These are phyloP conservation scores for Labrus mixtus DNA, from an alignment of 2,113 vertebrate species.

Conservation along the genomic window DNA sequence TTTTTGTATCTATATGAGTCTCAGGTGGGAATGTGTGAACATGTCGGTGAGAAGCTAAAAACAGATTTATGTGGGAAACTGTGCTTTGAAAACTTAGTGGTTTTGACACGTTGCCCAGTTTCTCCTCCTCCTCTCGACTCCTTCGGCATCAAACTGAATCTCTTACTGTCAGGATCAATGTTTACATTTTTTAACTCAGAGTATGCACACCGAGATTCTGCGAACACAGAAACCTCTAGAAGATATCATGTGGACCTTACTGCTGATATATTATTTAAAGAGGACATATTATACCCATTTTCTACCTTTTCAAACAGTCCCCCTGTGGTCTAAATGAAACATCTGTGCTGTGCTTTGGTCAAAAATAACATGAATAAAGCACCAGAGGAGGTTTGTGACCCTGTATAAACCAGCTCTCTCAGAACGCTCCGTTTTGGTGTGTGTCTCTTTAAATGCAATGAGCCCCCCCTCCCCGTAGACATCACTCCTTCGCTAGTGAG, in stretches of 20 bases:
- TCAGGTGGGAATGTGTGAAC: not conserved
- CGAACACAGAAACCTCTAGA: not conserved
- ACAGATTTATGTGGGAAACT: slow-evolving; percentile 13
- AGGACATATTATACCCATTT: no score
- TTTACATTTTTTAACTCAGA: not conserved
- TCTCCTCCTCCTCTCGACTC: not conserved
- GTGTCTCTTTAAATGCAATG: no score
- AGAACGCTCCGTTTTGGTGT: no score
- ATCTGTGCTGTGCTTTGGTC: no score
- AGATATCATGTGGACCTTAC: not conserved
- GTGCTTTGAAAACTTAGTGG: not conserved
- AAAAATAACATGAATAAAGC: no score
- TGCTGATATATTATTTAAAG: no score
- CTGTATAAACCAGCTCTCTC: no score
- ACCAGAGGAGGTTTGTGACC: no score
- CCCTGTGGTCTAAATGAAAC: no score
- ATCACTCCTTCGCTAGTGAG: no score
- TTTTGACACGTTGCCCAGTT: not conserved
- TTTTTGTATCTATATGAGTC: not conserved
- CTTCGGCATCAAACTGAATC: not conserved
- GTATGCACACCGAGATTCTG: not conserved
- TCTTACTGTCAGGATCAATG: not conserved
- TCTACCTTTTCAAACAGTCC: no score
- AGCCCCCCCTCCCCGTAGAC: no score
- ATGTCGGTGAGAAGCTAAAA: not conserved